Evolutionary conservation across 2,888 invertebrate genomes (phyloP).

Genomic region (Euzophera pinguis): DNA sequence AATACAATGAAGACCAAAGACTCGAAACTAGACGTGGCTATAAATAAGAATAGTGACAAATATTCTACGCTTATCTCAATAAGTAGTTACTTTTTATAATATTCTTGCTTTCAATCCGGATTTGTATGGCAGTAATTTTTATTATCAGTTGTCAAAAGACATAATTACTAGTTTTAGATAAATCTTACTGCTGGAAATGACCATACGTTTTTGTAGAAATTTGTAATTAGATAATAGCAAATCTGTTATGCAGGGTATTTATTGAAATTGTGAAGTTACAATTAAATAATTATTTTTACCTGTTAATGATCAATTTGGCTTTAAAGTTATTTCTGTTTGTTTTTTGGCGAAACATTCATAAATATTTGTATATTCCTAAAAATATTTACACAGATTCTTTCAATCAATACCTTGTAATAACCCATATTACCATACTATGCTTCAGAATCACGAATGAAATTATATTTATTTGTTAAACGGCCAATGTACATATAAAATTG

Average conservation of each 20-base stretch:
- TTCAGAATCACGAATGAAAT: background rate
- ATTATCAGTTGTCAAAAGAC: background rate
- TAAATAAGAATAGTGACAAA: constrained; percentile 30
- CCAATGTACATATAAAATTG: constrained; percentile 6
- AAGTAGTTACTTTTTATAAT: background rate
- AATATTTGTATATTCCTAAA: too few species aligned
- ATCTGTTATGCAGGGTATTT: background rate
- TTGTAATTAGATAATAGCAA: constrained; percentile 1
- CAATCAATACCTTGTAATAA: background rate
- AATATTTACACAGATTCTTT: background rate
- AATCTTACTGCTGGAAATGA: background rate
- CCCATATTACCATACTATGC: too few species aligned
- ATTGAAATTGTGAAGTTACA: background rate
- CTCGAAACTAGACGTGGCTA: constrained; percentile 35
- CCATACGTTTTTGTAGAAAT: constrained; percentile 5
- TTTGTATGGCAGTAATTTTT: constrained; percentile 1
- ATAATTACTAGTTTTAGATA: background rate
- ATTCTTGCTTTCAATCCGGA: constrained; percentile 14
- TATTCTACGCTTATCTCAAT: constrained; percentile 44
- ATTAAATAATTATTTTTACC: too few species aligned
- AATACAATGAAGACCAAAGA: constrained; percentile 37
- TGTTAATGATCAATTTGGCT: too few species aligned
- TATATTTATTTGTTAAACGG: constrained; percentile 1
- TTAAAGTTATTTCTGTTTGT: too few species aligned
- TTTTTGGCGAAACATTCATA: too few species aligned